phyloP scores from a whole-genome alignment of 2,888 invertebrate genomes.

The Ellobium chinense region DNA sequence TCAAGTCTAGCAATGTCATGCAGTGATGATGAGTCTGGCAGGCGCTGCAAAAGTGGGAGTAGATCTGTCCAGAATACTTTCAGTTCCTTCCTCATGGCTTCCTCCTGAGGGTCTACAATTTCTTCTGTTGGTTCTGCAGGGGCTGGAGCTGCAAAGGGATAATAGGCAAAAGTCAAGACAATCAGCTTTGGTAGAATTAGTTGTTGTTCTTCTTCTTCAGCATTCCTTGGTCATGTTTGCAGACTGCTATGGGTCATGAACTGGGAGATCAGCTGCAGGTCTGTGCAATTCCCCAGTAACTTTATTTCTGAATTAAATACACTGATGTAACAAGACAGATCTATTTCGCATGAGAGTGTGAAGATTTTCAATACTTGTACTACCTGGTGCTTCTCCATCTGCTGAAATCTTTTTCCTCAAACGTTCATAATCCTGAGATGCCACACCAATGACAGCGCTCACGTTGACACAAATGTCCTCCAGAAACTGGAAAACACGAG shows the following conservation, averaged over 20 bases:
- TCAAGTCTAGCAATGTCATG: constrained; percentile 74
- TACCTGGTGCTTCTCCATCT: constrained; percentile 41
- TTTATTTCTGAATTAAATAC: too few species aligned
- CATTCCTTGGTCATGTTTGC: too few species aligned
- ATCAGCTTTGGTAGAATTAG: too few species aligned
- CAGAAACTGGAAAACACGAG: constrained; percentile 69
- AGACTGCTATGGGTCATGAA: too few species aligned
- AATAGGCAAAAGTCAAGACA: too few species aligned
- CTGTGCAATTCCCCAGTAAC: too few species aligned
- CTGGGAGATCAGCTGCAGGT: too few species aligned
- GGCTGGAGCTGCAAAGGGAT: constrained; percentile 49
- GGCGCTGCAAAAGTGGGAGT: constrained; percentile 65
- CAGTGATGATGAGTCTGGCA: constrained; percentile 64
- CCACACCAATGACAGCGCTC: constrained; percentile 66
- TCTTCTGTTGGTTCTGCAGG: constrained; percentile 66
- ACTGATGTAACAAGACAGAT: too few species aligned
- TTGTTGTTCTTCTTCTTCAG: too few species aligned
- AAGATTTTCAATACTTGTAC: too few species aligned
- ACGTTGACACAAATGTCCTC: constrained; percentile 73
- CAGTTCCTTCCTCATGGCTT: constrained; percentile 62
- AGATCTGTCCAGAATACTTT: constrained; percentile 75
- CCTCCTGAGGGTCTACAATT: constrained; percentile 55
- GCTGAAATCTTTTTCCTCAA: constrained; percentile 25
- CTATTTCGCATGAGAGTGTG: neutral
- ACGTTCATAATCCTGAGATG: constrained; percentile 66